phyloP scores from a whole-genome alignment of 2,888 invertebrate species.

The Melinopterus prodromus region DNA sequence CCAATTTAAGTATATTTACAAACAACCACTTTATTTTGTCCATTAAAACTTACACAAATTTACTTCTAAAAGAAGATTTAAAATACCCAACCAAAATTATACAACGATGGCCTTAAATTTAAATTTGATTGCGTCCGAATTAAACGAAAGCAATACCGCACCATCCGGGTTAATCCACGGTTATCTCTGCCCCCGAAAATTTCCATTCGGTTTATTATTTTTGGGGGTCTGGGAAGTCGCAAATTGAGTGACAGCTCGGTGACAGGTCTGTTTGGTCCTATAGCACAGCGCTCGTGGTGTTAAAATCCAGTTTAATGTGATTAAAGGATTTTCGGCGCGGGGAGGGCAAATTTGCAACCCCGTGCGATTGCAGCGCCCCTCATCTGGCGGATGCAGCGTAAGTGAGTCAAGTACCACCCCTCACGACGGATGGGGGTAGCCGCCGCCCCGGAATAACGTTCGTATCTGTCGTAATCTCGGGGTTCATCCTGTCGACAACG shows the following conservation, averaged over 20 bases:
- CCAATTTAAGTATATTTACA: no score
- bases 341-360: slow-evolving; percentile 38
- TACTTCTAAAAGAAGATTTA: no score
- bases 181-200: neutral
- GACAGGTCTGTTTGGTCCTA: neutral
- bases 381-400: slow-evolving; percentile 54
- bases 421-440: slow-evolving; percentile 29
- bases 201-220: slow-evolving; percentile 4
- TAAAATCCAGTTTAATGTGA: slow-evolving; percentile 43
- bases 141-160: neutral
- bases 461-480: slow-evolving; percentile 51
- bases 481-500: slow-evolving; percentile 53
- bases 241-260: neutral
- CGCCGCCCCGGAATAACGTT: slow-evolving; percentile 32
- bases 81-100: neutral
- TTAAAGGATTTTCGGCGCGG: slow-evolving; percentile 53
- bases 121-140: neutral
- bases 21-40: no score
- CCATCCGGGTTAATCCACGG: neutral
- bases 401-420: slow-evolving; percentile 56
- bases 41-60: no score
- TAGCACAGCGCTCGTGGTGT: neutral
- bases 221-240: neutral
- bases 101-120: neutral
- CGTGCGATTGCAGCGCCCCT: slow-evolving; percentile 44